These are phyloP conservation scores for Bombus superbus DNA, from an alignment of 1,140 invertebrate species.

Conservation along the genomic window DNA sequence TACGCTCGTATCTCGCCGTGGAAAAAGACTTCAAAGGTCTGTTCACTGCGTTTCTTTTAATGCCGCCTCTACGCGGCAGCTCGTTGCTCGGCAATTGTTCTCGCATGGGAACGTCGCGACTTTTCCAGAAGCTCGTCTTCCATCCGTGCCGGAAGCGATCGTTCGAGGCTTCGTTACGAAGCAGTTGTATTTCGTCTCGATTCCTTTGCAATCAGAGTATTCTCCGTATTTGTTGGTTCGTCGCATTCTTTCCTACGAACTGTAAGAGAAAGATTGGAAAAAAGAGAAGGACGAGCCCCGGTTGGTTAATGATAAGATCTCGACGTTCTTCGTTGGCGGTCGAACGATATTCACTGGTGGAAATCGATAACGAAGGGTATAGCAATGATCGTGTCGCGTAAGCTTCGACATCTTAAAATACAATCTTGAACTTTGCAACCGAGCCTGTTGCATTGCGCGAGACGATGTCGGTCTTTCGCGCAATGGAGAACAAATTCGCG, in stretches of 20 bases:
- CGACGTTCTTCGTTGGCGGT: too few species aligned
- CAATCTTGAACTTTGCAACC: too few species aligned
- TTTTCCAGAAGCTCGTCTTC: background rate
- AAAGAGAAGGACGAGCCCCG: background rate
- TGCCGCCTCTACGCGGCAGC: background rate
- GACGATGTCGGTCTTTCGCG: too few species aligned
- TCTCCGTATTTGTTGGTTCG: background rate
- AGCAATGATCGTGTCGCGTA: too few species aligned
- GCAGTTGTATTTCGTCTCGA: too few species aligned
- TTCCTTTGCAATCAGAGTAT: background rate
- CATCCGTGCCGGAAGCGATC: constrained; percentile 4
- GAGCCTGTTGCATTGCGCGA: too few species aligned
- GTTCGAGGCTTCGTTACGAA: constrained; percentile 8
- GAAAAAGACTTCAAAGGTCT: constrained; percentile 41
- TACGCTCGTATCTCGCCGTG: background rate
- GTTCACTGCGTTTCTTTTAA: constrained; percentile 26
- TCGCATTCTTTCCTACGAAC: background rate
- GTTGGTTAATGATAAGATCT: background rate
- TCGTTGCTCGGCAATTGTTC: constrained; percentile 27
- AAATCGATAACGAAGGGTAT: too few species aligned
- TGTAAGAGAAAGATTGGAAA: background rate
- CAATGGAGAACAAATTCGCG: too few species aligned
- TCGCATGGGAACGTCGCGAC: constrained; percentile 17
- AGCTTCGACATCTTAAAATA: too few species aligned
- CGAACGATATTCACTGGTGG: too few species aligned